Evolutionary conservation across 2,888 invertebrate genomes (phyloP), one percentile per base, ranked within the genome.

Genomic region (Pseudeuparius sepicola): DNA sequence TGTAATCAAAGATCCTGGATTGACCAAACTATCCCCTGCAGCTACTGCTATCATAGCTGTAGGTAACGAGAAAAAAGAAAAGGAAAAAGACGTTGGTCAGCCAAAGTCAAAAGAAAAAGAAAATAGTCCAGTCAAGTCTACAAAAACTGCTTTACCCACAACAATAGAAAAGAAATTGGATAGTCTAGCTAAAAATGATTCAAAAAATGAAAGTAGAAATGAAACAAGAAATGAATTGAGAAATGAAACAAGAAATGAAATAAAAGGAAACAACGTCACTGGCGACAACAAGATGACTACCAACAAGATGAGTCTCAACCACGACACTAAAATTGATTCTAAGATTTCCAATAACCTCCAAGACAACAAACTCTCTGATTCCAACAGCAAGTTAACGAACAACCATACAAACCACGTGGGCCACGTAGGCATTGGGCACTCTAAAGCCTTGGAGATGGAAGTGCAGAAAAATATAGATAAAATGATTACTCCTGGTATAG

Each of bases 1-100:
- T 12, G 38, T 62, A 18, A 56, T 61, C 37, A 59, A 57, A 38
- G 62, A 61, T 23, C 52, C 54, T 36, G 57, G 53, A 26, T 41
- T 51, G 43, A 30, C 51, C 36, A 44, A 45, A 30, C 35, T 50
- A 13, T 47, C 51, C n/a, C 49, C 52, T 20, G 46, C 48, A n/a
- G 46, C 51, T 4, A 48, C 42, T 14, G 39, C 50, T 5, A 43
- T 50, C 9, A 48, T 48, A 14, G 41, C 51, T 1, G 46, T 49
- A 38, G 45, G 48, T 2, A 47, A 44, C 33, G 44, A 44, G 28
- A 16, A 37, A n/a, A 38, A n/a, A n/a, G n/a, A n/a, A n/a, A n/a
- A n/a, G n/a, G n/a, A n/a, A n/a, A n/a, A n/a, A n/a, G n/a, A n/a
- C n/a, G n/a, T n/a, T n/a, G 18, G 14, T 6, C 10, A 14, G 18